A percentile compares a stretch with the other conserved stretches of the same genome.
These are phyloP conservation scores for Tupiocoris notatus DNA, from an alignment of 2,888 invertebrate species.

Conservation along the genomic window DNA sequence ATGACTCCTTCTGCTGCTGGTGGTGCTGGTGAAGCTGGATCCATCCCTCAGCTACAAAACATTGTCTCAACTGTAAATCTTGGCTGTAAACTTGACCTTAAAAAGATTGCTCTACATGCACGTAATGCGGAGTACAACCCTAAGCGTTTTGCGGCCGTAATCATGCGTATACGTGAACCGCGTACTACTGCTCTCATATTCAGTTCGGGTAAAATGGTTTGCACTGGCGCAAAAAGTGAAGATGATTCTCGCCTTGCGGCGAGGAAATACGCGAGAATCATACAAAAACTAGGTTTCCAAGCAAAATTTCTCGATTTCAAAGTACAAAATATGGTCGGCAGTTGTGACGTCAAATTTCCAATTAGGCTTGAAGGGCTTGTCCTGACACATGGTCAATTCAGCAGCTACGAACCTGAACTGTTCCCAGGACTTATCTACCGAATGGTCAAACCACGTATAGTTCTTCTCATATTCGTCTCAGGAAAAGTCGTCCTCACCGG, in stretches of 20 bases:
- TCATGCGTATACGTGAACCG: slow-evolving; percentile 85
- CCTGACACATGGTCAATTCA: slow-evolving; percentile 77
- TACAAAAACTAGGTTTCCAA: slow-evolving; percentile 73
- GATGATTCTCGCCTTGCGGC: slow-evolving; percentile 76
- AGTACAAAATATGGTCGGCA: slow-evolving; percentile 84
- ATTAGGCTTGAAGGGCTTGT: slow-evolving; percentile 77
- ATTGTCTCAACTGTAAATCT: slow-evolving; percentile 98
- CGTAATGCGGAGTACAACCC: slow-evolving; percentile 99
- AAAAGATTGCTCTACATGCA: slow-evolving; percentile 95
- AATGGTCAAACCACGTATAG: slow-evolving; percentile 68
- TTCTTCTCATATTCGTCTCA: slow-evolving; percentile 68
- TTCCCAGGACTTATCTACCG: slow-evolving; percentile 62
- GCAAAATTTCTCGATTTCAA: slow-evolving; percentile 77
- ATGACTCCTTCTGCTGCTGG: slow-evolving; percentile 69
- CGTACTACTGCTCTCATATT: slow-evolving; percentile 85
- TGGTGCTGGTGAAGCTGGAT: slow-evolving; percentile 58
- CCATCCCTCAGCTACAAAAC: slow-evolving; percentile 90
- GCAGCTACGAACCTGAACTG: slow-evolving; percentile 55
- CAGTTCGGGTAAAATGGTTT: slow-evolving; percentile 84
- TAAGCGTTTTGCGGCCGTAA: slow-evolving; percentile 97
- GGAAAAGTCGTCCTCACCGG: slow-evolving; percentile 69
- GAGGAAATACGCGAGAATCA: slow-evolving; percentile 76
- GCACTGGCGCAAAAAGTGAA: slow-evolving; percentile 82
- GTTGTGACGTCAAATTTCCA: slow-evolving; percentile 83
- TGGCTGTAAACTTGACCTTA: slow-evolving; percentile 90